Evolutionary conservation across 2,888 invertebrate genomes (phyloP), one percentile per base, ranked within the genome.

Genomic region (Proisotoma minuta): DNA sequence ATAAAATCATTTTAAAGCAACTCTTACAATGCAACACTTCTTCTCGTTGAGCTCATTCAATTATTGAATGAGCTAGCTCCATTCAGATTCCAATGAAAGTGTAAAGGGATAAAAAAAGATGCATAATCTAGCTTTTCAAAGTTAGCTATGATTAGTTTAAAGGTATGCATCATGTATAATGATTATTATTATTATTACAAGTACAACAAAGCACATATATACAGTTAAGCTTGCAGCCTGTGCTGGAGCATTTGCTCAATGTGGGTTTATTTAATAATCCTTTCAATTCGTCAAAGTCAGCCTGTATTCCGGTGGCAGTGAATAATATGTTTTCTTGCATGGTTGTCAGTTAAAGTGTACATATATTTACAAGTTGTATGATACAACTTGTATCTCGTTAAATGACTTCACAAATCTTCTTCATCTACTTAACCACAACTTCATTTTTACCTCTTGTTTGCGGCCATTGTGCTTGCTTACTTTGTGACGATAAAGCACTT

Each of bases 241-340:
- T n/a, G n/a, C n/a, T n/a, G 43, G 20, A 43, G 43, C 18, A n/a
- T 43, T 43, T 43, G 43, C 20, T 43, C 18, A 15, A n/a, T n/a
- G 10, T 43, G 43, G 20, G 20, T 43, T 43, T 43, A n/a, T n/a
- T 43, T 43, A 18, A 43, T 5, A 12, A 43, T 43, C 43, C 4
- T 43, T 43, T 43, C 43, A 43, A 43, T 43, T 43, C 43, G 18
- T 43, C 43, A 43, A 43, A 5, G 43, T 43, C 43, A 43, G 18
- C 15, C 8, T 18, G 43, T 18, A 43, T 43, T 43, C 43, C 43
- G 43, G 5, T 43, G 18, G 5, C 43, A 12, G 5, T 43, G 43
- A 43, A n/a, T 43, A 43, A 43, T 43, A 20, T n/a, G 43, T 20
- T 43, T 43, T 43, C n/a, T n/a, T n/a, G n/a, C 43, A 43, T n/a